Conservation (phyloP, 1,140 invertebrate genomes). For the Lethrus apterus region DNA sequence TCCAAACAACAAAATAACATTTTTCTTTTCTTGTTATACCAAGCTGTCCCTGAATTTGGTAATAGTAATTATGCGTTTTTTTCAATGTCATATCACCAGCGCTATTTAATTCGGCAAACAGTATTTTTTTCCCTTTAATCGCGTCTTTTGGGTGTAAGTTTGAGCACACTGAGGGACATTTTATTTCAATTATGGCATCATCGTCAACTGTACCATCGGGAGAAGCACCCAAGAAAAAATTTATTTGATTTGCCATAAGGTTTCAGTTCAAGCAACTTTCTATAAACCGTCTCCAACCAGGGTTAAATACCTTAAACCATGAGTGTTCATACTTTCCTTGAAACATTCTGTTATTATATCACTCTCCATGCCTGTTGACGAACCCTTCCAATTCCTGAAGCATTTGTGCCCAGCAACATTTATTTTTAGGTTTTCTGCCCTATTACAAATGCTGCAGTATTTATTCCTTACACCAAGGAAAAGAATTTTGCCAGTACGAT, state of each 20-base stretch:
- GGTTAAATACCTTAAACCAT: slow-evolving; percentile 5
- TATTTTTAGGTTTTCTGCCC: not conserved
- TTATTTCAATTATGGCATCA: slow-evolving; percentile 1
- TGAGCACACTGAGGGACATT: no score
- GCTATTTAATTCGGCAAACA: no score
- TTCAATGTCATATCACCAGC: no score
- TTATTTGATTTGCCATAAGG: no score
- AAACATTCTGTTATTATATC: not conserved
- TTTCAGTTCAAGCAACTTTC: no score
- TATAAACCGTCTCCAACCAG: slow-evolving; percentile 11
- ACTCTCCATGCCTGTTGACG: not conserved
- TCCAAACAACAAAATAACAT: no score
- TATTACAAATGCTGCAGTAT: not conserved
- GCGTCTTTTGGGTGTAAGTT: no score
- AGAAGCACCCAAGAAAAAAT: not conserved
- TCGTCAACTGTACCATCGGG: not conserved
- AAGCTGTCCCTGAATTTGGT: no score
- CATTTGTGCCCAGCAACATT: not conserved
- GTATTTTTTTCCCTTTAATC: no score
- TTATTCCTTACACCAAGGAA: not conserved
- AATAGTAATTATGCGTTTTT: no score
- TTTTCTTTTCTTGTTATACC: no score
- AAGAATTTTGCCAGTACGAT: not conserved
- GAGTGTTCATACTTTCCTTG: not conserved
- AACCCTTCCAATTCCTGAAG: not conserved